phyloP scores from a whole-genome alignment of 1,140 invertebrate species.

The Trichomalopsis sarcophagae region DNA sequence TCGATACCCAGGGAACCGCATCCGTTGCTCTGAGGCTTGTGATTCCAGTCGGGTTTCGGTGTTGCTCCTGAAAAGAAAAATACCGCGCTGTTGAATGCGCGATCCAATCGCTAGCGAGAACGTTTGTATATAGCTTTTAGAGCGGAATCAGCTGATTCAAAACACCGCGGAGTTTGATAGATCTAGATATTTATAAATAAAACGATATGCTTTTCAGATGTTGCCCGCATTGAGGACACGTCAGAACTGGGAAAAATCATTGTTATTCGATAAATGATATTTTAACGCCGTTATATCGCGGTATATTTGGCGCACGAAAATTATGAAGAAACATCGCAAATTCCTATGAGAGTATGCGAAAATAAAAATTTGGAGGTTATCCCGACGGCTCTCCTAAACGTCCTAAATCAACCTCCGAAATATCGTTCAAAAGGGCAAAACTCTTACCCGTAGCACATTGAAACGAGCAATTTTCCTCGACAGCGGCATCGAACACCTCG shows the following conservation, averaged over 20 bases:
- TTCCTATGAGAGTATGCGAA: neutral
- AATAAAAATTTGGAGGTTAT: neutral
- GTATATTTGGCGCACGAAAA: too few relatives aligned
- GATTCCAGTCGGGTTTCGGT: constrained; percentile 82
- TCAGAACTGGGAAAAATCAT: too few relatives aligned
- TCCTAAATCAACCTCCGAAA: too few relatives aligned
- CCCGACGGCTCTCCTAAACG: too few relatives aligned
- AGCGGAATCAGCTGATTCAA: constrained; percentile 15
- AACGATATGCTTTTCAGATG: too few relatives aligned
- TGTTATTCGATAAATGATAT: too few relatives aligned
- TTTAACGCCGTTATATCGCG: too few relatives aligned
- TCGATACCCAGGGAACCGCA: constrained; percentile 84
- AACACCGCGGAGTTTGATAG: neutral
- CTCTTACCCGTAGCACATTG: constrained; percentile 82
- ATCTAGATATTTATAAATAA: neutral
- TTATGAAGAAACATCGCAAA: neutral
- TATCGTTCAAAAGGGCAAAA: neutral
- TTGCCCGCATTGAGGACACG: too few relatives aligned
- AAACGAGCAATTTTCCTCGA: constrained; percentile 88
- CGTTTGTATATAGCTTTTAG: neutral
- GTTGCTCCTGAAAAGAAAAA: constrained; percentile 76
- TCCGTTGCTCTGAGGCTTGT: constrained; percentile 84
- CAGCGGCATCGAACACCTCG: constrained; percentile 88
- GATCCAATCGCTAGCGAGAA: constrained; percentile 6
- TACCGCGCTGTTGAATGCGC: neutral